Conservation (phyloP, 2,113 vertebrate species). For the Dipodomys spectabilis region DNA sequence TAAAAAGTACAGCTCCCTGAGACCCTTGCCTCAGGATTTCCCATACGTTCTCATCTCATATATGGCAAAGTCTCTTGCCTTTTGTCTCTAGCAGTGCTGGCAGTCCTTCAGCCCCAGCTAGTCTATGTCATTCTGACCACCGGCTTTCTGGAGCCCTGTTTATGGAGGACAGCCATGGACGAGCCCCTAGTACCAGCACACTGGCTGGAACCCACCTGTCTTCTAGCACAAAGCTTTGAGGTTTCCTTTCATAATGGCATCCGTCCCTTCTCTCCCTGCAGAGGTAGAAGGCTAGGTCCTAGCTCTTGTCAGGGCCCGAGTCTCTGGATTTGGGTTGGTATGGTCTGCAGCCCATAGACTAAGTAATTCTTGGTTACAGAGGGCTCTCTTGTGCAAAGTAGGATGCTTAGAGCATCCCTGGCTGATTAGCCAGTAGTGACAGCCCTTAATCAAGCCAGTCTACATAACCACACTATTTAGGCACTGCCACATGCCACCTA, state of each 20-base stretch:
- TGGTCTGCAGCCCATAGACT: background rate
- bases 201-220: background rate
- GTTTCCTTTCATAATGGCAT: background rate
- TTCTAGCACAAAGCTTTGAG: background rate
- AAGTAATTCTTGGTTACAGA: background rate
- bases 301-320: background rate
- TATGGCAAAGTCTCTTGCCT: background rate
- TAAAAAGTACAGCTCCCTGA: background rate
- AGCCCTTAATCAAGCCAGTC: background rate
- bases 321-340: background rate
- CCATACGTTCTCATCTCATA: background rate
- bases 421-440: background rate
- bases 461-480: background rate
- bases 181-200: too few species aligned
- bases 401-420: background rate
- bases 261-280: background rate
- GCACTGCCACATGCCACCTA: background rate
- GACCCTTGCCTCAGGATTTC: background rate
- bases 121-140: background rate
- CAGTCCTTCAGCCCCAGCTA: background rate
- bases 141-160: background rate
- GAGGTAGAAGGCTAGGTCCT: background rate
- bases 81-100: background rate
- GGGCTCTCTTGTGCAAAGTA: background rate
- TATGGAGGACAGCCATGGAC: background rate